phyloP scores from a whole-genome alignment of 1,140 invertebrate genomes.

The Drosophila santomea region DNA sequence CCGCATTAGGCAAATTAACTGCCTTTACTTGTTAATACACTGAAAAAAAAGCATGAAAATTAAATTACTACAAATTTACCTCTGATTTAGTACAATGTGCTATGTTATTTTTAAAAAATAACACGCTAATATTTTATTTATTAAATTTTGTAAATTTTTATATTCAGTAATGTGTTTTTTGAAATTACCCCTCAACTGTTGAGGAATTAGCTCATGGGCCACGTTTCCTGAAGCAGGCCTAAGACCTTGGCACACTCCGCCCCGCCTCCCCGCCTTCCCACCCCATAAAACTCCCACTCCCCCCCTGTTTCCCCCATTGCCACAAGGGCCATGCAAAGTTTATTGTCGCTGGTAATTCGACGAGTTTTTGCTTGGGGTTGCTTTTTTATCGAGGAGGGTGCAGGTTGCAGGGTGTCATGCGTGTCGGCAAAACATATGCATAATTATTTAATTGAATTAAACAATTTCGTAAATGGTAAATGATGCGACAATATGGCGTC shows the following conservation, averaged over 20 bases:
- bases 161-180: slow-evolving; percentile 1
- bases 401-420: slow-evolving; percentile 65
- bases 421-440: slow-evolving; percentile 59
- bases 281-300: background rate
- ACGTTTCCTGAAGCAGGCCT: slow-evolving; percentile 67
- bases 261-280: background rate
- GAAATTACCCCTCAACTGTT: slow-evolving; percentile 11
- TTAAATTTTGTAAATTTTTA: background rate
- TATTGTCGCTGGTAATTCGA: slow-evolving; percentile 68
- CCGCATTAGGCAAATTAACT: slow-evolving; percentile 79
- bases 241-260: slow-evolving; percentile 48
- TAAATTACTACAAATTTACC: too few species aligned
- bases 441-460: slow-evolving; percentile 79
- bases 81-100: rapidly evolving
- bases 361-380: slow-evolving; percentile 27
- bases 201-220: slow-evolving; percentile 69
- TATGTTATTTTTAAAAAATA: too few species aligned
- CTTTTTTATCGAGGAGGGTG: slow-evolving; percentile 62
- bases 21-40: slow-evolving; percentile 2
- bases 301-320: slow-evolving; percentile 10
- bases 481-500: slow-evolving; percentile 77
- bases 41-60: background rate
- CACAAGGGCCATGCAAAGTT: slow-evolving; percentile 49
- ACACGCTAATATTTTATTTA: too few species aligned
- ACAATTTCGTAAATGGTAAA: slow-evolving; percentile 81